Evolutionary conservation across 2,113 vertebrate genomes (phyloP).

Genomic region (Seriola quinqueradiata): DNA sequence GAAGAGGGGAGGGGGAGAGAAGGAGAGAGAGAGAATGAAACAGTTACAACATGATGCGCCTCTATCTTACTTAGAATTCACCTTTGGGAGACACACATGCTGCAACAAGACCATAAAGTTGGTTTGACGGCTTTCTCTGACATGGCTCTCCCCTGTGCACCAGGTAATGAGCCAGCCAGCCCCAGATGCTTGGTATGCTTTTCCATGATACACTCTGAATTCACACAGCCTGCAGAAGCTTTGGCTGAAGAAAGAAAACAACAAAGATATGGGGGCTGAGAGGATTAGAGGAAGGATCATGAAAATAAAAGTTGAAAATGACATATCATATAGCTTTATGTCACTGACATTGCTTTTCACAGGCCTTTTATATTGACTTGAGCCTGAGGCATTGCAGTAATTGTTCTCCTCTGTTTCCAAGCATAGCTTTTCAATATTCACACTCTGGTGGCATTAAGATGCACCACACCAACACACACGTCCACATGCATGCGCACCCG

Average conservation of each 20-base stretch:
- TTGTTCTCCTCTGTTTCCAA: slow-evolving; percentile 64
- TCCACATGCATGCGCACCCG: slow-evolving; percentile 23
- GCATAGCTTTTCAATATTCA: slow-evolving; percentile 57
- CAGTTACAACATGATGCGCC: slow-evolving; percentile 58
- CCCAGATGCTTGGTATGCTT: slow-evolving; percentile 40
- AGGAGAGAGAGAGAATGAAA: slow-evolving; percentile 22
- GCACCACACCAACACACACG: slow-evolving; percentile 10
- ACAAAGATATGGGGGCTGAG: slow-evolving; percentile 47
- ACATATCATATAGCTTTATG: slow-evolving; percentile 67
- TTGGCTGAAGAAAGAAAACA: slow-evolving; percentile 50
- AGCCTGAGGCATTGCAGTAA: slow-evolving; percentile 65
- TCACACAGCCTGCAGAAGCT: slow-evolving; percentile 39
- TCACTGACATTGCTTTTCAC: slow-evolving; percentile 43
- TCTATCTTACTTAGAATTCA: slow-evolving; percentile 53
- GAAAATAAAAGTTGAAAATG: slow-evolving; percentile 67
- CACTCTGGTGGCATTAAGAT: slow-evolving; percentile 41
- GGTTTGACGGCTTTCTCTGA: slow-evolving; percentile 55
- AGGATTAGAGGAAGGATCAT: slow-evolving; percentile 64
- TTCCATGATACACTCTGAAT: slow-evolving; percentile 24
- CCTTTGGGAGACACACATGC: slow-evolving; percentile 37
- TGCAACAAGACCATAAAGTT: slow-evolving; percentile 49
- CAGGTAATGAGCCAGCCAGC: slow-evolving; percentile 62
- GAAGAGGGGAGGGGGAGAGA: background rate
- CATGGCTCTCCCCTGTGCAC: slow-evolving; percentile 42
- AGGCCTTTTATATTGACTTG: slow-evolving; percentile 60